Conservation (phyloP, 2,888 invertebrate species). For the Brachyopa scutellaris region DNA sequence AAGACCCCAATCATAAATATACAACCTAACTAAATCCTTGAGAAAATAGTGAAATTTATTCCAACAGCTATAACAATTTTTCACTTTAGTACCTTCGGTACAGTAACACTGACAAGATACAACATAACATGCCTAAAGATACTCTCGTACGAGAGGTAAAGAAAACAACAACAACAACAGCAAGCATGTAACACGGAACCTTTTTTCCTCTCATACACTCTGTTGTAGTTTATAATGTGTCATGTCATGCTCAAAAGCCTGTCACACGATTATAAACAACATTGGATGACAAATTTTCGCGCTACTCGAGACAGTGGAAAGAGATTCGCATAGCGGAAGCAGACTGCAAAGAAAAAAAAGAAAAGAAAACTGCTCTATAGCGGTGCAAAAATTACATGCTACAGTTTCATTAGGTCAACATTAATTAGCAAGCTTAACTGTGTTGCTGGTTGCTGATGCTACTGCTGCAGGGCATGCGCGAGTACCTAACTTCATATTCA, state of each 20-base stretch:
- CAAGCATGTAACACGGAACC: slow-evolving; percentile 69
- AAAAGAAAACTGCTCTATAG: slow-evolving; percentile 55
- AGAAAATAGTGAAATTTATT: slow-evolving; percentile 71
- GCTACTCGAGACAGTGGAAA: slow-evolving; percentile 54
- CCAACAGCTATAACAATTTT: slow-evolving; percentile 67
- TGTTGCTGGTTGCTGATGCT: slow-evolving; percentile 7
- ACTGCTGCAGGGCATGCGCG: slow-evolving; percentile 15
- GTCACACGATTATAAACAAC: slow-evolving; percentile 72
- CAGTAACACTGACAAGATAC: slow-evolving; percentile 28
- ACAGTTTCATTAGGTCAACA: slow-evolving; percentile 72
- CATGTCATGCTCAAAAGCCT: slow-evolving; percentile 73
- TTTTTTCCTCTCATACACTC: slow-evolving; percentile 52
- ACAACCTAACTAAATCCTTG: slow-evolving; percentile 54
- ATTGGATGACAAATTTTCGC: slow-evolving; percentile 71
- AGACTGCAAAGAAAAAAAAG: slow-evolving; percentile 17
- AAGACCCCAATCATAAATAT: slow-evolving; percentile 42
- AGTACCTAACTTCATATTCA: slow-evolving; percentile 51
- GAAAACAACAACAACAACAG: slow-evolving; percentile 32
- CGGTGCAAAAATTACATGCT: slow-evolving; percentile 69
- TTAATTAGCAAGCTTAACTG: slow-evolving; percentile 70
- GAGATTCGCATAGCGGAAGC: slow-evolving; percentile 52
- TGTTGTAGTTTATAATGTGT: slow-evolving; percentile 69
- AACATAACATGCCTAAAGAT: not conserved
- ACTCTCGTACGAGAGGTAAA: no score
- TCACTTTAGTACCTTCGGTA: slow-evolving; percentile 54